Base-by-base conservation (phyloP, 2,888 invertebrate genomes). In the Dynastes maya region DNA sequence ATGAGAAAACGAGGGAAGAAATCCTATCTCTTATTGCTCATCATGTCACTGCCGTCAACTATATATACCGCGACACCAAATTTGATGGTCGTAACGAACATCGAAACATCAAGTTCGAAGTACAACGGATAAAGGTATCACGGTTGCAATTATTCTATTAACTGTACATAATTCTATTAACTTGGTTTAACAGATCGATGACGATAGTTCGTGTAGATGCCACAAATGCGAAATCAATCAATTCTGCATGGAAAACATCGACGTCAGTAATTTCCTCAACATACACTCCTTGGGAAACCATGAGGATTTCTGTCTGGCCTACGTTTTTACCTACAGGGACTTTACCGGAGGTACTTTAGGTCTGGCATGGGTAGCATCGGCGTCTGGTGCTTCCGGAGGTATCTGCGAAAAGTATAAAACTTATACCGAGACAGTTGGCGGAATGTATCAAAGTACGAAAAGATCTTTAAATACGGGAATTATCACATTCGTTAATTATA, bases 401-500 rank as follows among this genome's bases (percentile, higher is more conserved):
- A 98, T 99, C 84, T 99, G 99, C 89, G 99, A 99, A 90, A 96
- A 96, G 88, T 97, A 97, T 90, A 98, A 99, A 90, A 95, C 97
- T 0, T 98, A 98, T 90, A 98, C 97, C 6, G 98, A 98, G 89
- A 98, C 97, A 0, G 95, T 97, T 77, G 96, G 95, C 63, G 98
- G 98, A 77, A 95, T 97, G 90, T 97, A 97, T 88, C 97, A 98
- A 87, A 96, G 96, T 83, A 97, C 97, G 8, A 97, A 96, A 88
- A 92, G 98, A 80, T 97, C 97, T 11, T 92, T 99, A 61, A 99
- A 99, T 90, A 99, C 99, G 0, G 99, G 99, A 79, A 98, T 99
- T 86, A 98, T 99, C 81, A 99, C 99, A 0, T 97, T 99, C 88
- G 97, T 99, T 81, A 99, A 99, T 91, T 99, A 99, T 90, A 98